Evolutionary conservation across 2,888 invertebrate genomes (phyloP).

Genomic region (Cosmopolites sordidus): DNA sequence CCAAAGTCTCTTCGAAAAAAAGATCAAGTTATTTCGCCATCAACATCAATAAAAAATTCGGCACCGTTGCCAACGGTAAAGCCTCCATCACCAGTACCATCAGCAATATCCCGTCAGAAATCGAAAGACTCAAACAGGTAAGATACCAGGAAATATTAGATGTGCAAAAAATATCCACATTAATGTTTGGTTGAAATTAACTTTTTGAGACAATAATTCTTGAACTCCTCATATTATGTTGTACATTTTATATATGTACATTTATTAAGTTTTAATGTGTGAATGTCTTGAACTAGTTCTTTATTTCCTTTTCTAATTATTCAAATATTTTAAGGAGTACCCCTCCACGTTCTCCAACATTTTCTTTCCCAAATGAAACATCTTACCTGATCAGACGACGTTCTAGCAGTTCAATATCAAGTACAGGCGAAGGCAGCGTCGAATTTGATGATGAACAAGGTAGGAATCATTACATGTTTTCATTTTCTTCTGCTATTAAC

Average conservation of each 20-base stretch:
- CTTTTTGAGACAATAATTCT: no score
- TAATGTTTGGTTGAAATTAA: no score
- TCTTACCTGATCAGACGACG: conserved; percentile 78
- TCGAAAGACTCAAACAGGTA: conserved; percentile 44
- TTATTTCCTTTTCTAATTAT: background rate
- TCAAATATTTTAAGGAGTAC: conserved; percentile 34
- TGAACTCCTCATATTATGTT: no score
- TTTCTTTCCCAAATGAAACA: conserved; percentile 60
- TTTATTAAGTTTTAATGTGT: no score
- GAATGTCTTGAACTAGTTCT: no score
- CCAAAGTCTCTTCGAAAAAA: conserved; percentile 51
- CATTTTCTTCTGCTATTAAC: background rate
- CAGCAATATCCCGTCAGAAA: conserved; percentile 42
- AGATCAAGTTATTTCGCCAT: conserved; percentile 35
- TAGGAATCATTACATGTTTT: background rate
- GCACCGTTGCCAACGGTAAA: conserved; percentile 1
- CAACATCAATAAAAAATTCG: background rate
- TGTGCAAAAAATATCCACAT: no score
- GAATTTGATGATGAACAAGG: background rate
- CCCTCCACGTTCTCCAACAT: conserved; percentile 56
- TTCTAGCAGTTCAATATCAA: conserved; percentile 77
- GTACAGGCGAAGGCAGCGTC: conserved; percentile 29
- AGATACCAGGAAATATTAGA: background rate
- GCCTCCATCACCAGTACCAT: conserved; percentile 19
- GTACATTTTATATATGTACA: no score